Base-by-base conservation (phyloP, 2,888 invertebrate species). In the Hydriomena furcata region DNA sequence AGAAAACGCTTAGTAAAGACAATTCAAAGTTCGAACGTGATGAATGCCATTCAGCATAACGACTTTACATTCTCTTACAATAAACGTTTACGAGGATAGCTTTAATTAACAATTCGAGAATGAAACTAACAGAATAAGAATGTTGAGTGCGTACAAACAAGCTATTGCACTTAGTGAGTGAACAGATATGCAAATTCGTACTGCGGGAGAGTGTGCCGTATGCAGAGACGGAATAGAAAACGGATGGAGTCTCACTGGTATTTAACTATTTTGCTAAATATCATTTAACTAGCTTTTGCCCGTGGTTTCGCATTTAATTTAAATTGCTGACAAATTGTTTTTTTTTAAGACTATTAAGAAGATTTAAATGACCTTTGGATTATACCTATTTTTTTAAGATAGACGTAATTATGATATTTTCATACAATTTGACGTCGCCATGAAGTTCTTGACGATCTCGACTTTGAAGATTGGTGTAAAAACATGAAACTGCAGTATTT, bases 131-230 rank as follows among this genome's bases (percentile, higher is more conserved):
- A 71, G 71, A 74, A 73, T 76, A 83, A 81, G 85, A 84, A 82
- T 81, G 76, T 68, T 68, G 76, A 85, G 84, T 82, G 79, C 74
- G 82, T 79, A 78, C 73, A 77, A 85, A 90, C 90, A 90, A 79
- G 89, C 81, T 76, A 88, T 88, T 85, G 89, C 89, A 90, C 89
- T 89, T 88, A 89, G 86, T 72, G 73, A 79, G 76, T 71, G 78
- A 73, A 76, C 80, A 73, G 82, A 85, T 88, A 90, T 90, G 89
- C 87, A 84, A 86, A 89, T 88, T 84, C 82, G 77, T 81, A 76
- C 76, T 71, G 70, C 70, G 74, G 65, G 76, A 76, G 84, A 82
- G 79, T 82, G 83, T 76, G 77, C 71, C 72, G 79, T 77, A 71
- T 81, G 76, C 68, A 76, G 76, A 71, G 69, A 55, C 55, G 49